These are phyloP conservation scores for Oreonectes daqikongensis DNA, from an alignment of 2,797 vertebrate species.

Conservation along the genomic window DNA sequence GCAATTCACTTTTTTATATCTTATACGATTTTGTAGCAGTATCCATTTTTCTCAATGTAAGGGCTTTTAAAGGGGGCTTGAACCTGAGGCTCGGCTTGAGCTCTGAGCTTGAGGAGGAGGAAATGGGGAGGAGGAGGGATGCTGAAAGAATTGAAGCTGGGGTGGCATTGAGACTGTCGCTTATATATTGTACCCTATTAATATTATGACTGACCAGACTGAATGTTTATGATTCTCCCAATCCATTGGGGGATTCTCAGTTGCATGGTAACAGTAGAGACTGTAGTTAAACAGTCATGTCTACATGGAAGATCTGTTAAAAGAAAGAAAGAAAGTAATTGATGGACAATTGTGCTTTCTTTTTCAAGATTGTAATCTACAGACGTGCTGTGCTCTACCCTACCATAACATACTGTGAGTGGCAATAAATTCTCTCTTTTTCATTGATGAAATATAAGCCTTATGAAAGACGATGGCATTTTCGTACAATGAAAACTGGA, in stretches of 20 bases:
- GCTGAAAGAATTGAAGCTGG: too few species aligned
- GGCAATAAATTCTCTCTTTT: neutral
- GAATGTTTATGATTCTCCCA: too few species aligned
- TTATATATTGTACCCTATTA: too few species aligned
- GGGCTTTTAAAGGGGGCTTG: too few species aligned
- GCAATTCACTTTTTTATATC: constrained; percentile 34
- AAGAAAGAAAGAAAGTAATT: neutral
- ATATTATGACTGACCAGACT: too few species aligned
- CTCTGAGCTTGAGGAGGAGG: too few species aligned
- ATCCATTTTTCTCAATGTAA: too few species aligned
- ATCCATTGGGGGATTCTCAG: too few species aligned
- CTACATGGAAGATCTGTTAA: constrained; percentile 10
- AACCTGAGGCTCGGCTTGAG: too few species aligned
- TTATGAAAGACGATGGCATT: constrained; percentile 6
- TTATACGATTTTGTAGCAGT: constrained; percentile 42
- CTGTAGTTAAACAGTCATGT: constrained; percentile 14
- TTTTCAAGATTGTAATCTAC: neutral
- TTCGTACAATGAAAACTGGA: constrained; percentile 12
- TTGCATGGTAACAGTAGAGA: constrained; percentile 44
- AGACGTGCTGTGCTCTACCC: constrained; percentile 6
- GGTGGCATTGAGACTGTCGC: too few species aligned
- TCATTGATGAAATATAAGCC: constrained; percentile 25
- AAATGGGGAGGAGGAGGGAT: too few species aligned
- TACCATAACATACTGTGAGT: neutral
- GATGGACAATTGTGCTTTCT: constrained; percentile 8